phyloP scores from a whole-genome alignment of 2,797 vertebrate genomes.

The Platalea minor region DNA sequence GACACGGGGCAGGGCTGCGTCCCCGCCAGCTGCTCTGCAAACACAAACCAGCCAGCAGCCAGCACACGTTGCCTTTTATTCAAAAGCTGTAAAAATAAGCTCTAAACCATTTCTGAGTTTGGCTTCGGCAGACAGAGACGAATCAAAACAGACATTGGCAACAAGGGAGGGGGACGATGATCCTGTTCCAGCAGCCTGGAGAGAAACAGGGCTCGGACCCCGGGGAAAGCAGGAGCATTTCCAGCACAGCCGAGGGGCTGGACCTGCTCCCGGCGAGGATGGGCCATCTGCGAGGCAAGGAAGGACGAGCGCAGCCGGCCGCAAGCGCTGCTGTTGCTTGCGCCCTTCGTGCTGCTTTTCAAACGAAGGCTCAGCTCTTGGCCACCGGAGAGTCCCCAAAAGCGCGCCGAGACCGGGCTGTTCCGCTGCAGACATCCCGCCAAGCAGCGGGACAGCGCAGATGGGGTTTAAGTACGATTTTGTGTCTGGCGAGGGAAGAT shows the following conservation, averaged over 20 bases:
- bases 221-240: accelerated
- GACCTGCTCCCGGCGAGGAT: accelerated
- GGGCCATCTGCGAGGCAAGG: accelerated
- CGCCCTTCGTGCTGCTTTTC: background rate
- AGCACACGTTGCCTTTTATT: constrained; percentile 14
- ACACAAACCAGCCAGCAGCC: background rate
- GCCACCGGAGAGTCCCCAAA: background rate
- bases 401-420: accelerated
- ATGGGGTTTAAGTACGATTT: accelerated
- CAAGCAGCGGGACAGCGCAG: background rate
- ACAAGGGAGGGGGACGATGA: background rate
- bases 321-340: background rate
- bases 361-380: background rate
- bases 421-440: background rate
- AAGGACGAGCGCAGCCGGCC: background rate
- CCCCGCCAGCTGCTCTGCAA: accelerated
- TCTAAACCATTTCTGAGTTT: constrained; percentile 19
- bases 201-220: background rate
- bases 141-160: constrained; percentile 46
- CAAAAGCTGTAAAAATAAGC: background rate
- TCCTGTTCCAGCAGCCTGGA: background rate
- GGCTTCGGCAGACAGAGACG: constrained; percentile 1
- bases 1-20: accelerated
- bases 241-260: accelerated
- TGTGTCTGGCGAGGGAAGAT: background rate